A percentile compares a stretch with the other conserved stretches of the same genome.
Evolutionary conservation across 2,113 vertebrate species (phyloP).

Genomic region (Gorsachius goisagi): DNA sequence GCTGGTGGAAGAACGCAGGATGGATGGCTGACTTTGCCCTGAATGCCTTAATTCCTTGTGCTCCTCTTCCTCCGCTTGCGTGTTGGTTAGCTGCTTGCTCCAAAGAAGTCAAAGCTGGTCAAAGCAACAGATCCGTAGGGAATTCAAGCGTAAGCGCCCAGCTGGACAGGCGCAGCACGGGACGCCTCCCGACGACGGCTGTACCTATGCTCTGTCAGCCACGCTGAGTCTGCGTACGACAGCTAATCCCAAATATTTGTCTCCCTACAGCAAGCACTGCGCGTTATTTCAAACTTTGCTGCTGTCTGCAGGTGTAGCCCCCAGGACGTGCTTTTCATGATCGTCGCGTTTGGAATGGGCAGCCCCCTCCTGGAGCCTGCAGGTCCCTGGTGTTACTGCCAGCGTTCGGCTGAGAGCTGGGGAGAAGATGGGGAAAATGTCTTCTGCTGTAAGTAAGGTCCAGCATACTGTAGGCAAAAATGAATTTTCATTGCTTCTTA

Average conservation of each 20-base stretch:
- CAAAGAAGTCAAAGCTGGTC: accelerated
- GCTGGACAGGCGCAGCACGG: accelerated
- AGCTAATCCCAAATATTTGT: not conserved
- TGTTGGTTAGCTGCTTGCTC: not conserved
- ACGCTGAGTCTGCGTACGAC: accelerated
- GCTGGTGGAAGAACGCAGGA: not conserved
- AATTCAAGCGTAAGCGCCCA: accelerated
- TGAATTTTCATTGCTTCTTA: not conserved
- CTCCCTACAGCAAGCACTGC: accelerated
- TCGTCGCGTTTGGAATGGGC: not conserved
- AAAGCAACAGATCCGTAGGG: accelerated
- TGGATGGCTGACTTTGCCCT: not conserved
- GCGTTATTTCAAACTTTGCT: not conserved
- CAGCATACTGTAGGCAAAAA: not conserved
- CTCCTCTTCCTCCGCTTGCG: not conserved
- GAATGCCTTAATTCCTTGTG: not conserved
- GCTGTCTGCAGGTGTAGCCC: not conserved
- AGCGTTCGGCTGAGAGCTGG: not conserved
- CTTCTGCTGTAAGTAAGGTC: not conserved
- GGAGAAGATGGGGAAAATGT: not conserved
- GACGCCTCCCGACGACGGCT: accelerated
- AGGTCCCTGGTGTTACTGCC: not conserved
- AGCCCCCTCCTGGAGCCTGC: not conserved
- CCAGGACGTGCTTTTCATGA: not conserved
- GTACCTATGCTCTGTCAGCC: not conserved